Conservation (phyloP, 1,140 invertebrate species). For the Drosophila ficusphila region DNA sequence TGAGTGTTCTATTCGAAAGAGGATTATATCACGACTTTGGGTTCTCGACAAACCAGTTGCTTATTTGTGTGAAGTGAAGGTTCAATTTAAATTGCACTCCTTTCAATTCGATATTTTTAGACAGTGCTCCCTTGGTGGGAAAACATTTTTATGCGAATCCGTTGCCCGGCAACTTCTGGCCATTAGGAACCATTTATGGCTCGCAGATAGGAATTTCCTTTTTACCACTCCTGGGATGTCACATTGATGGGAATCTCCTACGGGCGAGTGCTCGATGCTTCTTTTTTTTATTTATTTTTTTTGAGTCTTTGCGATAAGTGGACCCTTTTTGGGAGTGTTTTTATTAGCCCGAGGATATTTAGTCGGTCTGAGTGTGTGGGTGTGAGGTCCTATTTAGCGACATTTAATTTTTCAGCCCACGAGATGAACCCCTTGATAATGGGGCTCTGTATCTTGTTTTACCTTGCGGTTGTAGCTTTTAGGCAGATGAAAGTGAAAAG, state of each 20-base stretch:
- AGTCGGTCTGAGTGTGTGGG: not conserved
- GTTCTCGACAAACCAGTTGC: not conserved
- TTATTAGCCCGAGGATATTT: constrained; percentile 23
- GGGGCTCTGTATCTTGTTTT: not conserved
- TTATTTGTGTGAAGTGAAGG: not conserved
- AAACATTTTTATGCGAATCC: constrained; percentile 26
- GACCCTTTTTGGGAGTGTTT: constrained; percentile 37
- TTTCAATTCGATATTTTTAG: constrained; percentile 20
- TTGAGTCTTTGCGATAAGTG: constrained; percentile 24
- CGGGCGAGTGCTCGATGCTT: constrained; percentile 6
- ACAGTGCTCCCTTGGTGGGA: constrained; percentile 1
- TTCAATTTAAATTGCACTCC: constrained; percentile 25
- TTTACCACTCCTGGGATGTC: constrained; percentile 6
- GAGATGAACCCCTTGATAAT: constrained; percentile 31
- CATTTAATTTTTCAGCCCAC: constrained; percentile 23
- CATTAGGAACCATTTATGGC: constrained; percentile 26
- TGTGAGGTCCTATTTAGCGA: constrained; percentile 15
- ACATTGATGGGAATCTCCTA: constrained; percentile 35
- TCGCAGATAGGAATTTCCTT: constrained; percentile 27
- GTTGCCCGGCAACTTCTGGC: constrained; percentile 26
- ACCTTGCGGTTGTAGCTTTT: constrained; percentile 31
- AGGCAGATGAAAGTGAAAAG: constrained; percentile 14
- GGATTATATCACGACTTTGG: constrained; percentile 12
- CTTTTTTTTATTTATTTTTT: not conserved
- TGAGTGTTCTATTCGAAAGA: constrained; percentile 2